A percentile compares a stretch with the other conserved stretches of the same genome.
Conservation (phyloP, 1,140 invertebrate species). For the Paracyclopina nana region DNA sequence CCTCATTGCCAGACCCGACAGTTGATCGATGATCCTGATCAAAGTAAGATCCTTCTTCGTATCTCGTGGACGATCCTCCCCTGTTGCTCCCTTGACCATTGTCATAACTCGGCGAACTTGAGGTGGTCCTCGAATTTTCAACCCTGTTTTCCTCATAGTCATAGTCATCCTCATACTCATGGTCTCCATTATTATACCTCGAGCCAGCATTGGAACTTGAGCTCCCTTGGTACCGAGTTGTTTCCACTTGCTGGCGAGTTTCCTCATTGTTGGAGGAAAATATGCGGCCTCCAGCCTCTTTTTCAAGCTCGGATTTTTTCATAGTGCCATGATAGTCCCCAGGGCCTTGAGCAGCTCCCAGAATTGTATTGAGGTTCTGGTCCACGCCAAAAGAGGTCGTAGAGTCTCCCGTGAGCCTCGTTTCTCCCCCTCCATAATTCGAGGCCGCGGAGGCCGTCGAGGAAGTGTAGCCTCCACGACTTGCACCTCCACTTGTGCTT, state of each 20-base stretch:
- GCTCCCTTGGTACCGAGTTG: neutral
- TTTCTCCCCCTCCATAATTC: neutral
- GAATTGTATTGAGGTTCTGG: neutral
- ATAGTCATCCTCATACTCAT: no score
- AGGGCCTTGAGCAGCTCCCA: conserved; percentile 9
- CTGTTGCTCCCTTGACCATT: no score
- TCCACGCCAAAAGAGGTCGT: neutral
- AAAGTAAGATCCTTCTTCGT: no score
- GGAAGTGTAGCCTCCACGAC: neutral
- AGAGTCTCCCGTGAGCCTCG: neutral
- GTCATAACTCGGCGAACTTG: no score
- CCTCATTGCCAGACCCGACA: no score
- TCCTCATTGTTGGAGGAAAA: neutral
- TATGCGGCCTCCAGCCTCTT: conserved; percentile 7
- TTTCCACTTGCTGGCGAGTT: conserved; percentile 9
- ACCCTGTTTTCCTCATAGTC: no score
- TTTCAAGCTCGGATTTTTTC: conserved; percentile 10
- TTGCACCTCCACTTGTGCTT: neutral
- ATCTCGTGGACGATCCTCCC: no score
- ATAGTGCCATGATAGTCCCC: conserved; percentile 14
- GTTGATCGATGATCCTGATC: no score
- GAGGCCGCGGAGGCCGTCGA: neutral
- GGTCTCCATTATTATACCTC: no score
- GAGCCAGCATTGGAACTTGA: no score
- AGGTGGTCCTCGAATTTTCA: no score